Conservation (phyloP, 2,113 vertebrate genomes). For the Cygnus buccinator region DNA sequence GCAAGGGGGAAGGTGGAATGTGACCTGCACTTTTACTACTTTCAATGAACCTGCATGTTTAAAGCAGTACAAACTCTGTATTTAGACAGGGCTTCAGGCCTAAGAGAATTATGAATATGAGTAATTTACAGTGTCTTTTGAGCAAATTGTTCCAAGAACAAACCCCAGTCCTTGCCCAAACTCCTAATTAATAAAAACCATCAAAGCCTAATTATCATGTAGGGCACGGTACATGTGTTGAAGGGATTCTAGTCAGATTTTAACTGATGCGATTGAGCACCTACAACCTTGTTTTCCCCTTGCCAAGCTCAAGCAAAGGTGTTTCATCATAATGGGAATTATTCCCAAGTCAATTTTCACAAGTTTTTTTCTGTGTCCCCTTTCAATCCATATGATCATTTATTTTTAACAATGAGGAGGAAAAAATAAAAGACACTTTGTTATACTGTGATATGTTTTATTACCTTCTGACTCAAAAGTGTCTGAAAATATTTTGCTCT, state of each 20-base stretch:
- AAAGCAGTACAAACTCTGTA: not conserved
- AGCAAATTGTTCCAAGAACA: conserved; percentile 20
- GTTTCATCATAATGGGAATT: conserved; percentile 53
- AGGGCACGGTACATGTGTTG: conserved; percentile 16
- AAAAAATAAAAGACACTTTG: not conserved
- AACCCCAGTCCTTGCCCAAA: not conserved
- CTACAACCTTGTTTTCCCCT: conserved; percentile 60
- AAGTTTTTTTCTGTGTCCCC: conserved; percentile 18
- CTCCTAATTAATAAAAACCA: conserved; percentile 41
- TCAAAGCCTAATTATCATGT: conserved; percentile 31
- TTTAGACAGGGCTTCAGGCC: conserved; percentile 17
- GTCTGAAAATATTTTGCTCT: not conserved
- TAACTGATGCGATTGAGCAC: not conserved
- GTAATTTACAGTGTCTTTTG: not conserved
- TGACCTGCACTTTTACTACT: conserved; percentile 10
- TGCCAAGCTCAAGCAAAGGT: conserved; percentile 42
- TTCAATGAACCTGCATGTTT: conserved; percentile 20
- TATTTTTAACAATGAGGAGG: not conserved
- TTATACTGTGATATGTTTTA: not conserved
- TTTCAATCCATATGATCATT: conserved; percentile 26
- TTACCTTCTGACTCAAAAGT: not conserved
- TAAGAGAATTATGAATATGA: conserved; percentile 7
- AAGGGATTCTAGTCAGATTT: conserved; percentile 11
- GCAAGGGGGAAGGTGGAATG: not conserved
- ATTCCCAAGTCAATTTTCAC: conserved; percentile 62